Conservation (phyloP, 2,113 vertebrate species). For the Butorides virescens region DNA sequence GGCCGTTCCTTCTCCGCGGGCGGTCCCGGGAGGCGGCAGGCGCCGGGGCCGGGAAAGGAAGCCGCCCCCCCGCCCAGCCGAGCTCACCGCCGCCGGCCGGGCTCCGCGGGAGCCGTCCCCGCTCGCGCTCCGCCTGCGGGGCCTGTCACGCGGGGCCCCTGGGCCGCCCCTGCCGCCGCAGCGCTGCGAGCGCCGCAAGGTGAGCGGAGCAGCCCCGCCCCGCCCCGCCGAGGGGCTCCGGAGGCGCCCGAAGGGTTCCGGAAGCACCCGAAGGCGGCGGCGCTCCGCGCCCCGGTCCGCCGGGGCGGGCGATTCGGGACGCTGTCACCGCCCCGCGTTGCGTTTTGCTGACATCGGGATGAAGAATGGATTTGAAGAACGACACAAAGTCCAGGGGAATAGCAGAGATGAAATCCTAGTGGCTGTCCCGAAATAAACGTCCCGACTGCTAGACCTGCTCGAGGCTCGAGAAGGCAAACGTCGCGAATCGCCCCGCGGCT, state of each 20-base stretch:
- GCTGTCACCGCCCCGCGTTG: not conserved
- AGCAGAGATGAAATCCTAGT: not conserved
- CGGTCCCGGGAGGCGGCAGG: not conserved
- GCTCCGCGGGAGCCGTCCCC: not conserved
- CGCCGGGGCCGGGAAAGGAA: not conserved
- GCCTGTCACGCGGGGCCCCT: not conserved
- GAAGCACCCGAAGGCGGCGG: not conserved
- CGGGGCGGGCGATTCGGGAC: too few relatives aligned
- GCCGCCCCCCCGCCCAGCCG: too few relatives aligned
- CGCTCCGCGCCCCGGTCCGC: too few relatives aligned
- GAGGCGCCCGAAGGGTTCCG: not conserved
- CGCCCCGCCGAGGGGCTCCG: not conserved
- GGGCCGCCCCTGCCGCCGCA: not conserved
- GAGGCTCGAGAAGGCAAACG: not conserved
- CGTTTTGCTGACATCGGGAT: too few relatives aligned
- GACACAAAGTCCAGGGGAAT: not conserved
- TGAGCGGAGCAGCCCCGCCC: not conserved
- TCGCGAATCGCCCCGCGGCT: not conserved
- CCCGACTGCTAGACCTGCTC: rapidly evolving
- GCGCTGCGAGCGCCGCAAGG: not conserved
- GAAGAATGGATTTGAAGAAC: not conserved
- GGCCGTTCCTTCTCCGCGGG: not conserved
- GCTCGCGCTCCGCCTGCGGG: not conserved
- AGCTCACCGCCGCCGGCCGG: not conserved
- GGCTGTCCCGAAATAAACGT: not conserved